These are phyloP conservation scores for Cantharis flavilabris DNA, from an alignment of 2,888 invertebrate genomes.

Conservation along the genomic window DNA sequence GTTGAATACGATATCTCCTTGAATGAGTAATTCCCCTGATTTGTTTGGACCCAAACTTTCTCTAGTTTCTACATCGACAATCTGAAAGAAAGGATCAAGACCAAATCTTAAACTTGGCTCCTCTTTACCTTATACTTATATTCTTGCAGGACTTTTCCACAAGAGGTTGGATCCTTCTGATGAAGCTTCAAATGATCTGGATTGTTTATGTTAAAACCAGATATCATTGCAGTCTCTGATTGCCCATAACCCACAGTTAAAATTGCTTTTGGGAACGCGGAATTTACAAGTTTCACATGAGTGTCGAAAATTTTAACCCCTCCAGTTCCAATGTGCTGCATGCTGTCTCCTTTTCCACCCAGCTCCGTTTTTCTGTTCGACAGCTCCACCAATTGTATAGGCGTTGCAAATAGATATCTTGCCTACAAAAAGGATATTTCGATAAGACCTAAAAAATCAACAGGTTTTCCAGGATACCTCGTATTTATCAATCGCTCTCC, in stretches of 20 bases:
- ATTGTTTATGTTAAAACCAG: background rate
- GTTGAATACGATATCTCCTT: slow-evolving; percentile 49
- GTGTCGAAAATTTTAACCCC: slow-evolving; percentile 27
- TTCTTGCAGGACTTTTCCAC: background rate
- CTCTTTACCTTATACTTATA: background rate
- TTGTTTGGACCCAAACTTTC: slow-evolving; percentile 55
- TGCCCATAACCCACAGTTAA: slow-evolving; percentile 23
- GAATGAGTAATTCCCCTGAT: slow-evolving; percentile 60
- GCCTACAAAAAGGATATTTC: background rate
- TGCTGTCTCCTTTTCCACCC: background rate
- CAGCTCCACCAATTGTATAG: background rate
- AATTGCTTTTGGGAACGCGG: slow-evolving; percentile 43
- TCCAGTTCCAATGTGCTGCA: slow-evolving; percentile 22
- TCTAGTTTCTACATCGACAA: slow-evolving; percentile 55
- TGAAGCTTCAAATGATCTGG: background rate
- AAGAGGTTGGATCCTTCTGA: background rate
- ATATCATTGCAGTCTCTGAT: slow-evolving; percentile 6
- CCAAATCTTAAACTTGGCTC: background rate
- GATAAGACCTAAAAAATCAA: background rate
- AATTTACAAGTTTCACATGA: slow-evolving; percentile 20
- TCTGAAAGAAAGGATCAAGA: slow-evolving; percentile 41
- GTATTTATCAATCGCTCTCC: background rate
- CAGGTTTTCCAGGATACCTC: background rate
- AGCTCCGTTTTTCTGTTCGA: background rate
- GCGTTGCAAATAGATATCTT: background rate